Evolutionary conservation across 1,140 invertebrate genomes (phyloP).

Genomic region (Oncopeltus fasciatus): DNA sequence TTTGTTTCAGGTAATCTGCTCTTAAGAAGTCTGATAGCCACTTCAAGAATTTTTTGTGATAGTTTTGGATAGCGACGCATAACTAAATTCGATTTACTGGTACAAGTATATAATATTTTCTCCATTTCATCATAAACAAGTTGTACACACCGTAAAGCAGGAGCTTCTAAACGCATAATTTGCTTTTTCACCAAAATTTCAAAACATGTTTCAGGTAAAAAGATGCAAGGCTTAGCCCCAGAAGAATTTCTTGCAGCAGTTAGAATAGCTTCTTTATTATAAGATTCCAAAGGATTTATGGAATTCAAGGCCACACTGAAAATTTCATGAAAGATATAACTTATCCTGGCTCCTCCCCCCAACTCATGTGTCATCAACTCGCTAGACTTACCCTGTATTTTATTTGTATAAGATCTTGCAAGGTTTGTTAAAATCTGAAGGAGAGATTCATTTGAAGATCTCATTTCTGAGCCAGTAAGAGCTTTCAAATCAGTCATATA

Average conservation of each 20-base stretch:
- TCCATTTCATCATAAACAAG: conserved; percentile 62
- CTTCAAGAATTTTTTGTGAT: conserved; percentile 51
- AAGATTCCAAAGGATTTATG: conserved; percentile 46
- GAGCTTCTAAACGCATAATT: conserved; percentile 52
- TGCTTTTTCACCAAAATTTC: conserved; percentile 58
- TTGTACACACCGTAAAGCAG: conserved; percentile 51
- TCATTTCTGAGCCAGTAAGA: conserved; percentile 46
- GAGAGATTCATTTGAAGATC: conserved; percentile 45
- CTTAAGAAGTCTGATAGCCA: conserved; percentile 46
- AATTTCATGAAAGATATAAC: conserved; percentile 59
- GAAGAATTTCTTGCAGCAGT: conserved; percentile 60
- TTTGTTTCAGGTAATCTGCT: conserved; percentile 48
- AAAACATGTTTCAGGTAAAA: conserved; percentile 59
- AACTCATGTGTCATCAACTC: conserved; percentile 57
- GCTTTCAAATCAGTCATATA: conserved; percentile 44
- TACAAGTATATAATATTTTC: conserved; percentile 54
- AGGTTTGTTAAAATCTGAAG: conserved; percentile 59
- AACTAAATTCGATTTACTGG: conserved; percentile 35
- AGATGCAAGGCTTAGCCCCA: conserved; percentile 49
- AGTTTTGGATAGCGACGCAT: conserved; percentile 55
- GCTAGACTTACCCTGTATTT: conserved; percentile 50
- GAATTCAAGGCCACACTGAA: conserved; percentile 45
- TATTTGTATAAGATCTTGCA: conserved; percentile 49
- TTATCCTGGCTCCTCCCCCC: conserved; percentile 56
- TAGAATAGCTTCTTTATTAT: conserved; percentile 45